Conservation (phyloP, 2,888 invertebrate species). For the Helobdella robusta region DNA sequence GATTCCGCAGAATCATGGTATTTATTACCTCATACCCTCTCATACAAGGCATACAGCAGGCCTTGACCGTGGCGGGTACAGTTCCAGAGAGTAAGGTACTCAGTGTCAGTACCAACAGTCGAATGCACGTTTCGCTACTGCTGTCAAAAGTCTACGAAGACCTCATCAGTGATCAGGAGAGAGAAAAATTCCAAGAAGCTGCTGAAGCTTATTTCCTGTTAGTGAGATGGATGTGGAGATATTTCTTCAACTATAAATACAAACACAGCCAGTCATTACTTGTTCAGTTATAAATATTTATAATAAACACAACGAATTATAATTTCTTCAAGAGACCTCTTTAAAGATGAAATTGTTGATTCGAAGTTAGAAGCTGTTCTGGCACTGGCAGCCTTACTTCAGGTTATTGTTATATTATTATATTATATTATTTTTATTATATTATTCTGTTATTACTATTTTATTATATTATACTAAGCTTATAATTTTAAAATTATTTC, state of each 20-base stretch:
- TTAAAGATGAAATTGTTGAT: conserved; percentile 75
- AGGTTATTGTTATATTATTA: conserved; percentile 40
- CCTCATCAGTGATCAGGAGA: conserved; percentile 75
- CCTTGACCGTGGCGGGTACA: conserved; percentile 86
- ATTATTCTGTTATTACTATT: not conserved
- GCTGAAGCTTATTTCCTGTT: conserved; percentile 45
- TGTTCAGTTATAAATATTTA: not conserved
- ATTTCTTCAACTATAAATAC: not conserved
- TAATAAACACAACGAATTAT: not conserved
- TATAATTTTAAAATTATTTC: not conserved
- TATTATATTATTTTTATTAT: not conserved
- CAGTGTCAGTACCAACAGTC: conserved; percentile 75
- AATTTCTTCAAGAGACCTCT: conserved; percentile 57
- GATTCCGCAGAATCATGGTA: no score
- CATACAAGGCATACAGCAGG: conserved; percentile 54
- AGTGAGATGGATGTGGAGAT: conserved; percentile 27
- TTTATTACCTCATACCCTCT: no score
- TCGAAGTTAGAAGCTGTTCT: conserved; percentile 74
- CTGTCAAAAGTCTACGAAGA: conserved; percentile 84
- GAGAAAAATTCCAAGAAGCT: conserved; percentile 43
- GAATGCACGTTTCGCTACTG: conserved; percentile 81
- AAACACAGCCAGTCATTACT: not conserved
- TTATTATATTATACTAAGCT: not conserved
- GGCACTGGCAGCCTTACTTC: conserved; percentile 74
- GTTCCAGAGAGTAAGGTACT: conserved; percentile 72